phyloP scores from a whole-genome alignment of 35 echinoderm and acorn worm species.

The Heliocidaris erythrogramma region DNA sequence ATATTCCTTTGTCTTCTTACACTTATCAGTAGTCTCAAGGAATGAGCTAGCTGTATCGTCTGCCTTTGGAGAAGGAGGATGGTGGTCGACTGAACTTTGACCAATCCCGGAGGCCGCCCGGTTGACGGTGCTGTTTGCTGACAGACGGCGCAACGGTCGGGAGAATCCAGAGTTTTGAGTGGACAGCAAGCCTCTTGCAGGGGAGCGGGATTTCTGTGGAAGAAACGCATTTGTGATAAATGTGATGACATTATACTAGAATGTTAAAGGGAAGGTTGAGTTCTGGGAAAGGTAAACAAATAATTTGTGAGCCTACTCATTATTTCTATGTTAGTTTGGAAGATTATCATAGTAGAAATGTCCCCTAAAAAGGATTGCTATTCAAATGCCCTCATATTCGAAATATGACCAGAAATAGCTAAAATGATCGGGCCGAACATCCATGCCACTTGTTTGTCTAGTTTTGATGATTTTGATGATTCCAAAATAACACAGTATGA shows the following conservation, averaged over 20 bases:
- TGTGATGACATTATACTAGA: not conserved
- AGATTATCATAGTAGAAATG: no score
- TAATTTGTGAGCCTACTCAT: no score
- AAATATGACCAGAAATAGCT: no score
- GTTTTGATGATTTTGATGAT: no score
- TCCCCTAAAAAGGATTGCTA: no score
- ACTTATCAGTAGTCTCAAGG: constrained; percentile 20
- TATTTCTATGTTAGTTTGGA: no score
- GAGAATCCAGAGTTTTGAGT: constrained; percentile 27
- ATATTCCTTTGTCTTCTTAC: not conserved
- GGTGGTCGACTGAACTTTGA: constrained; percentile 20
- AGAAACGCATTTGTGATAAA: not conserved
- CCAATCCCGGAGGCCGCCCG: not conserved
- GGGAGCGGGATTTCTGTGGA: constrained; percentile 20
- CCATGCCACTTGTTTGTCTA: no score
- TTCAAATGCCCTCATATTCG: no score
- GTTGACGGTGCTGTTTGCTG: constrained; percentile 22
- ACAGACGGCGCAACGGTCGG: constrained; percentile 22
- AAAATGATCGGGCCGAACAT: no score
- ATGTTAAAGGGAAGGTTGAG: no score
- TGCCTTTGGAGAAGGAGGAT: not conserved
- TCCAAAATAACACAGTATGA: no score
- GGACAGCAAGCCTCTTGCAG: not conserved
- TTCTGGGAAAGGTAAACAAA: no score
- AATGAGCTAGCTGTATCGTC: not conserved